Evolutionary conservation across 1,140 invertebrate genomes (phyloP).

Genomic region (Trichonephila clavata): DNA sequence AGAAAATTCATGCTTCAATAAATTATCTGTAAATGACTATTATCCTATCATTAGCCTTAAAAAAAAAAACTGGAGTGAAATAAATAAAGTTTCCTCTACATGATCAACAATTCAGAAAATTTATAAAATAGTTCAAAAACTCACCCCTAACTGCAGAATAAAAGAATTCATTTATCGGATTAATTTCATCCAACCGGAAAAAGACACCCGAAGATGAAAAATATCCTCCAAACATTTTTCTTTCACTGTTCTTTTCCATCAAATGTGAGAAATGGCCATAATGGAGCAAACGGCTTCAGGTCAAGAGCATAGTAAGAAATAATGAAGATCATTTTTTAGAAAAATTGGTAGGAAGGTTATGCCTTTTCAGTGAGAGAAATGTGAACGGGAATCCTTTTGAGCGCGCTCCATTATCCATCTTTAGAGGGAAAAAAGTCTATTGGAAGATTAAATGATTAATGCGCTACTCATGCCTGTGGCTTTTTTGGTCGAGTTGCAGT

Average conservation of each 20-base stretch:
- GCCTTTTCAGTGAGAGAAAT: background rate
- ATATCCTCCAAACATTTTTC: background rate
- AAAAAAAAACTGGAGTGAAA: too few relatives aligned
- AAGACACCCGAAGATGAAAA: background rate
- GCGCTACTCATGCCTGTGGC: background rate
- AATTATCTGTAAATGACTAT: too few relatives aligned
- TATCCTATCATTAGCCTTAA: too few relatives aligned
- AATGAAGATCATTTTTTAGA: constrained; percentile 30
- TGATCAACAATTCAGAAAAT: background rate
- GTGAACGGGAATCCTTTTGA: background rate
- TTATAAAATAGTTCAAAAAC: background rate
- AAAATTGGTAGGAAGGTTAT: background rate
- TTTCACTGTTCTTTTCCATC: background rate
- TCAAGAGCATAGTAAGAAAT: background rate
- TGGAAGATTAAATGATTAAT: constrained; percentile 34
- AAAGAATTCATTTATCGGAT: background rate
- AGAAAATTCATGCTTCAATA: too few relatives aligned
- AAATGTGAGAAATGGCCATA: background rate
- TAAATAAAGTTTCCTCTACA: too few relatives aligned
- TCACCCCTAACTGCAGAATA: background rate
- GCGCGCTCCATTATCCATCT: background rate
- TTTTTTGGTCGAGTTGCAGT: background rate
- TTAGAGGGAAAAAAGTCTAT: background rate
- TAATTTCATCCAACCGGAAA: background rate
- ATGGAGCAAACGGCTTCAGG: background rate